A percentile compares a stretch with the other conserved stretches of the same genome.
Evolutionary conservation across 1,140 invertebrate species (phyloP).

Genomic region (Mya arenaria): DNA sequence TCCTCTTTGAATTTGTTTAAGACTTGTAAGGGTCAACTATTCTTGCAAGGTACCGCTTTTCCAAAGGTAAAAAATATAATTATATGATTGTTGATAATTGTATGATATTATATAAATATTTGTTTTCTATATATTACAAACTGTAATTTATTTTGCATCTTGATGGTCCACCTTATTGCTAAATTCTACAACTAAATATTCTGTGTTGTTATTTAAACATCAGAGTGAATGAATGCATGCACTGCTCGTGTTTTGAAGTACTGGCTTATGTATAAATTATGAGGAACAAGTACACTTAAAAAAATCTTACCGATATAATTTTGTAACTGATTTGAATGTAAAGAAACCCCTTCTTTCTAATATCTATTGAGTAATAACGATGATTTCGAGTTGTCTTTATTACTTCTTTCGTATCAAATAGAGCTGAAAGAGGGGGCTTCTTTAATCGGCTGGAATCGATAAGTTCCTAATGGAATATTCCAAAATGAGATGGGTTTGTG

Average conservation of each 20-base stretch:
- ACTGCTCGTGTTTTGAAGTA: not conserved
- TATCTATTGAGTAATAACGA: constrained; percentile 4
- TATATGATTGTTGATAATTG: constrained; percentile 47
- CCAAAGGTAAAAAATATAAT: not conserved
- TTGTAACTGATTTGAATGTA: not conserved
- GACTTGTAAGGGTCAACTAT: not conserved
- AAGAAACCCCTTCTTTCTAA: constrained; percentile 12
- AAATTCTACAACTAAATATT: not conserved
- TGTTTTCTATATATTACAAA: constrained; percentile 48
- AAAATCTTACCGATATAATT: not conserved
- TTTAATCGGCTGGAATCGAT: not conserved
- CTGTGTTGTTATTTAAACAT: constrained; percentile 26
- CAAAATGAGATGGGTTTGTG: not conserved
- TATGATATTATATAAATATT: constrained; percentile 47
- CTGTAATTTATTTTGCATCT: constrained; percentile 55
- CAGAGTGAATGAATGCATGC: not conserved
- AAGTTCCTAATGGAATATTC: not conserved
- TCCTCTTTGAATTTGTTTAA: not conserved
- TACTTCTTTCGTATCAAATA: constrained; percentile 42
- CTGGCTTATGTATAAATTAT: not conserved
- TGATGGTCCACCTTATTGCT: constrained; percentile 41
- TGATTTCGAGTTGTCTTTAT: constrained; percentile 39
- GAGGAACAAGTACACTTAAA: not conserved
- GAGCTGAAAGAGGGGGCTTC: constrained; percentile 36
- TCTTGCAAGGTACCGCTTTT: not conserved